These are phyloP conservation scores for Proterorhinus semilunaris DNA, from an alignment of 2,113 vertebrate species.

Conservation along the genomic window DNA sequence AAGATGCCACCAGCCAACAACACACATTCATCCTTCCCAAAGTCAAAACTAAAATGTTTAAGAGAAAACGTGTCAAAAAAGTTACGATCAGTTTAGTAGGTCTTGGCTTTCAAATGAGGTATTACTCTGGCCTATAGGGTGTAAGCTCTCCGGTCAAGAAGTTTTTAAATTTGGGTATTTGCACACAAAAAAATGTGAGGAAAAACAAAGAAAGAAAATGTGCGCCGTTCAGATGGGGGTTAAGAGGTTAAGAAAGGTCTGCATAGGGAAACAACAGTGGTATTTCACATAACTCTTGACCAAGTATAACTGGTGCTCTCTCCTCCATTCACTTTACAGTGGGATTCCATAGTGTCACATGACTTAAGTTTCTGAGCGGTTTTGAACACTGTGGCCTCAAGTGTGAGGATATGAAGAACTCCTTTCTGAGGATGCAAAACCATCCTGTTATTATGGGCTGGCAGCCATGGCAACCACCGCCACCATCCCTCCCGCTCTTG, in stretches of 20 bases:
- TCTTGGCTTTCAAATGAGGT: no score
- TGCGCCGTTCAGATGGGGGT: no score
- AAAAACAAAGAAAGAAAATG: no score
- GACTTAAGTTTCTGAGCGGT: not conserved
- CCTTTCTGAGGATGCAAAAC: constrained; percentile 37
- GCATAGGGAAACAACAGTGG: not conserved
- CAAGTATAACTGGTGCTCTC: not conserved
- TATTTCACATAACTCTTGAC: constrained; percentile 16
- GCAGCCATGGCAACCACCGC: constrained; percentile 53
- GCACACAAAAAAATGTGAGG: no score
- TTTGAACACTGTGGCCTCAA: constrained; percentile 18
- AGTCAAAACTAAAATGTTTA: constrained; percentile 8
- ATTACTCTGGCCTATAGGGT: no score
- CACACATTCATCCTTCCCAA: constrained; percentile 23
- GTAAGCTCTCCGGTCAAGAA: no score
- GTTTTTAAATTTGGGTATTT: no score
- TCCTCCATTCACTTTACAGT: not conserved
- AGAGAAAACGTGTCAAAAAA: no score
- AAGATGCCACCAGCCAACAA: constrained; percentile 34
- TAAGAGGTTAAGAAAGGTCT: no score
- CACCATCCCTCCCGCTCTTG: constrained; percentile 43
- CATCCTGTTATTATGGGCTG: constrained; percentile 58
- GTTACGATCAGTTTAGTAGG: no score
- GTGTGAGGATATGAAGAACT: constrained; percentile 29
- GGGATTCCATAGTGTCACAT: constrained; percentile 6